These are phyloP conservation scores for Phylloscopus whistleri DNA, from an alignment of 2,113 vertebrate species.

Conservation along the genomic window DNA sequence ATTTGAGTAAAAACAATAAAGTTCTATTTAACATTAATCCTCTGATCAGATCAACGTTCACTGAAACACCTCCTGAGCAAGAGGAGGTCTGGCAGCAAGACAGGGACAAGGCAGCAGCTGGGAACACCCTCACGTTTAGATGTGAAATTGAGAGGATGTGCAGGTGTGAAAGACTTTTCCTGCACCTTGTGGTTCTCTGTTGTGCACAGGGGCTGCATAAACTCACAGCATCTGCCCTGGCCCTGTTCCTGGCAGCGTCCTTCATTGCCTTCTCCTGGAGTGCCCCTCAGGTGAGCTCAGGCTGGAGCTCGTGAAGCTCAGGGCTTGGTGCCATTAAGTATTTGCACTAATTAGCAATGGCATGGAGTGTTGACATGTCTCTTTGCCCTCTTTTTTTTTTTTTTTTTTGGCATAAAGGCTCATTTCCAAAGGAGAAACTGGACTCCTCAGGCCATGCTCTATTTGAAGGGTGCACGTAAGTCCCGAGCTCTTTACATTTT, in stretches of 20 bases:
- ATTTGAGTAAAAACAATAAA: neutral
- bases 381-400: neutral
- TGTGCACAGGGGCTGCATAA: constrained; percentile 72
- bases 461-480: constrained; percentile 95
- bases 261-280: constrained; percentile 72
- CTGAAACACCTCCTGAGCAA: neutral
- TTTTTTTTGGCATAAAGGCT: constrained; percentile 59
- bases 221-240: constrained; percentile 60
- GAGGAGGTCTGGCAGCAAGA: neutral
- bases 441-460: constrained; percentile 96
- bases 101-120: neutral
- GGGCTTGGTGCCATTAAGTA: neutral
- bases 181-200: neutral
- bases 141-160: neutral
- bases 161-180: neutral
- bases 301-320: neutral
- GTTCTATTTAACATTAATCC: neutral
- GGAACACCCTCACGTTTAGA: neutral
- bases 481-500: neutral
- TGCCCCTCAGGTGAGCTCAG: constrained; percentile 80
- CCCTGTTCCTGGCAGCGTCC: constrained; percentile 74
- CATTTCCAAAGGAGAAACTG: constrained; percentile 90
- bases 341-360: neutral
- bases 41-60: neutral
- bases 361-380: neutral